Evolutionary conservation across 2,113 vertebrate genomes (phyloP).

Genomic region (Hippoglossus stenolepis): DNA sequence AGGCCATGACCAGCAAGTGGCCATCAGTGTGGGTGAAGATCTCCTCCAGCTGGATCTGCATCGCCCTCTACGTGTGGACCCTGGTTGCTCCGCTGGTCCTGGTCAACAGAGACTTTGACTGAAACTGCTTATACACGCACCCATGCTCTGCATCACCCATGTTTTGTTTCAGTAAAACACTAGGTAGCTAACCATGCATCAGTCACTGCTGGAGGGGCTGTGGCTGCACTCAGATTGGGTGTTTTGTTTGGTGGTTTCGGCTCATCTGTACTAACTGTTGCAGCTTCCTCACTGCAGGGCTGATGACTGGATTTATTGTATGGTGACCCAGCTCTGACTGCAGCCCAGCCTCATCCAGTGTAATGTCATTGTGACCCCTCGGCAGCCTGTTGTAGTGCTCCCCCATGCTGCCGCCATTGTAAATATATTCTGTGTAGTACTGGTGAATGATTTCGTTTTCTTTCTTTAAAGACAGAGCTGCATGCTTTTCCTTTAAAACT

Average conservation of each 20-base stretch:
- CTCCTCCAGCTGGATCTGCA: slow-evolving; percentile 96
- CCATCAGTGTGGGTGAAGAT: slow-evolving; percentile 99
- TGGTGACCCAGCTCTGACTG: slow-evolving; percentile 4
- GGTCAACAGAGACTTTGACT: slow-evolving; percentile 97
- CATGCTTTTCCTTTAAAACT: slow-evolving; percentile 48
- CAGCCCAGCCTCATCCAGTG: slow-evolving; percentile 17
- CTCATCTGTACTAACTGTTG: neutral
- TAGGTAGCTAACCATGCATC: slow-evolving; percentile 12
- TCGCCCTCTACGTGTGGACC: slow-evolving; percentile 96
- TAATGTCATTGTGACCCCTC: slow-evolving; percentile 21
- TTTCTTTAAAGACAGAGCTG: slow-evolving; percentile 32
- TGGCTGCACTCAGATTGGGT: neutral
- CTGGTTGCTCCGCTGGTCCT: slow-evolving; percentile 95
- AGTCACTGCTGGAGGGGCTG: neutral
- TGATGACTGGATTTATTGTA: neutral
- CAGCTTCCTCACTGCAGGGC: neutral
- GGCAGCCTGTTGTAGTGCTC: slow-evolving; percentile 29
- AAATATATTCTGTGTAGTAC: slow-evolving; percentile 58
- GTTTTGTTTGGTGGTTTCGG: neutral
- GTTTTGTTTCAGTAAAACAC: slow-evolving; percentile 26
- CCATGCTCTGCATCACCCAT: slow-evolving; percentile 7
- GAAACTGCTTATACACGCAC: slow-evolving; percentile 22
- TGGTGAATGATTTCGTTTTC: neutral
- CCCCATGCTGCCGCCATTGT: slow-evolving; percentile 42
- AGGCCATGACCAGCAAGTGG: slow-evolving; percentile 96